These are phyloP conservation scores for Cancer borealis DNA, from an alignment of 2,888 invertebrate species.

Conservation along the genomic window DNA sequence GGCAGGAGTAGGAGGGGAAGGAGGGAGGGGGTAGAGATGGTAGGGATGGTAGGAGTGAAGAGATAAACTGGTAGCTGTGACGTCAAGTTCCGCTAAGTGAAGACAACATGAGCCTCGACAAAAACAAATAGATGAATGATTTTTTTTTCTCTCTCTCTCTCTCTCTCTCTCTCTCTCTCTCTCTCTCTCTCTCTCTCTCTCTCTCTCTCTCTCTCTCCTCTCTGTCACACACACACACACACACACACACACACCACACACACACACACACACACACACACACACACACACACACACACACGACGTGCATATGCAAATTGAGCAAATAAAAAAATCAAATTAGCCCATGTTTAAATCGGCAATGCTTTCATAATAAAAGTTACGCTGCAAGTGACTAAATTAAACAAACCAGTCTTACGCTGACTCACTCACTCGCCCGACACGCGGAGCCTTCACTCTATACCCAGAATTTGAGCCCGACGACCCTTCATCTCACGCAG, in stretches of 20 bases:
- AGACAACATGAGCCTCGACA: background rate
- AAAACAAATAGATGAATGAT: background rate
- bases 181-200: conserved; percentile 20
- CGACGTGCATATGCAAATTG: background rate
- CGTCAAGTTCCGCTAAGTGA: conserved; percentile 20
- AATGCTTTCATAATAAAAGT: background rate
- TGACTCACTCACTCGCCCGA: too few relatives aligned
- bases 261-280: conserved; percentile 20
- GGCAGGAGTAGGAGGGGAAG: background rate
- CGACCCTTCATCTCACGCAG: too few relatives aligned
- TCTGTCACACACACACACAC: background rate
- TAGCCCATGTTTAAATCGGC: background rate
- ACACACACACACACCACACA: conserved; percentile 20
- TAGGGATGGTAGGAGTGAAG: background rate
- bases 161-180: background rate
- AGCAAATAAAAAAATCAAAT: too few relatives aligned
- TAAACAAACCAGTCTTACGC: background rate
- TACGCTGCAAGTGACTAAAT: background rate
- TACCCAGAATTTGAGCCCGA: too few relatives aligned
- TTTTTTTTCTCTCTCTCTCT: background rate
- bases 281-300: conserved; percentile 20
- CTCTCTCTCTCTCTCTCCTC: background rate
- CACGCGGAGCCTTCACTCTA: too few relatives aligned
- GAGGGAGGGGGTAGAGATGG: background rate
- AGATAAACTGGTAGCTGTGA: background rate